A percentile compares a stretch with the other conserved stretches of the same genome.
Conservation (phyloP, 2,113 vertebrate genomes). For the Tachysurus fulvidraco region DNA sequence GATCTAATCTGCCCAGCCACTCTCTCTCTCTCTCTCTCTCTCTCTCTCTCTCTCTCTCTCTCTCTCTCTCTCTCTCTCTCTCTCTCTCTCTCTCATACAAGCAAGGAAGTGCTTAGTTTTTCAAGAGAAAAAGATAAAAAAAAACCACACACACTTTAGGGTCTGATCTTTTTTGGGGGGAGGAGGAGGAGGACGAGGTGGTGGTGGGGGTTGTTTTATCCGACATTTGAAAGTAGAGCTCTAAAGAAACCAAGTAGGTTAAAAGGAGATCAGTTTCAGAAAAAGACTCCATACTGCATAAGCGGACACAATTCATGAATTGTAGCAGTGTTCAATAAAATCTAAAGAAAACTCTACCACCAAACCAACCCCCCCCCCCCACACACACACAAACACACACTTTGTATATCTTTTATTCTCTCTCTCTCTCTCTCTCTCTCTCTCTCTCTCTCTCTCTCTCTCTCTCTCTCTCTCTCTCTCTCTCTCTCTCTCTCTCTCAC, state of each 20-base stretch:
- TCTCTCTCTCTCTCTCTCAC: too few relatives aligned
- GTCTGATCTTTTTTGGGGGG: not conserved
- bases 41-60: not conserved
- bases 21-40: not conserved
- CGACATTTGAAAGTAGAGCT: not conserved
- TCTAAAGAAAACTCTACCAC: not conserved
- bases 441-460: not conserved
- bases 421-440: constrained; percentile 6
- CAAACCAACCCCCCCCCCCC: too few relatives aligned
- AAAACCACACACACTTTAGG: not conserved
- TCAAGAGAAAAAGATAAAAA: not conserved
- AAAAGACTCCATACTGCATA: not conserved
- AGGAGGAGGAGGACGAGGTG: too few relatives aligned
- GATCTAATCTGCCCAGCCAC: too few relatives aligned
- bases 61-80: not conserved
- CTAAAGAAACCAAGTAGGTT: not conserved
- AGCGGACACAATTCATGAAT: not conserved
- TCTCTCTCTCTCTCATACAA: not conserved
- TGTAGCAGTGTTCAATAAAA: not conserved
- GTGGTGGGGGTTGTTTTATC: not conserved
- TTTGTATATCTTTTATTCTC: not conserved
- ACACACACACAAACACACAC: not conserved
- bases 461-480: not conserved
- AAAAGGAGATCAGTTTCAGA: not conserved
- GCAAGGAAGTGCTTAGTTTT: not conserved